Evolutionary conservation across 2,888 invertebrate genomes (phyloP), one percentile per base, ranked within the genome.

Genomic region (Hirtodrosophila confusa): DNA sequence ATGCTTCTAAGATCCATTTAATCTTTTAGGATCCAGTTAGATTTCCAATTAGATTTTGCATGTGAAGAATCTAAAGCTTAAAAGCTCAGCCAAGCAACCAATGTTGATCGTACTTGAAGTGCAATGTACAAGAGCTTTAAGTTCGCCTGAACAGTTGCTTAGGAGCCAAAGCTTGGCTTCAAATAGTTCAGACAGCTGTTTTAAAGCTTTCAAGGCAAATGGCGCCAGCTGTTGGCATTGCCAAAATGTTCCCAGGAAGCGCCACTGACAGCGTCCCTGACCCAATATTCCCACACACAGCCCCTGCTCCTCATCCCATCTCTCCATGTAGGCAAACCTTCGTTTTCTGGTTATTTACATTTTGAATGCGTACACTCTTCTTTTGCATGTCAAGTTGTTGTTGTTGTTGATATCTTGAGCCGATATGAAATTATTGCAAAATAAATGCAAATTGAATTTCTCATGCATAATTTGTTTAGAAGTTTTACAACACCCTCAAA

Each of bases 391-490:
- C 61, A 55, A 69, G 48, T 43, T 64, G 40, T 49, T 62, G 37
- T 66, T 69, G 47, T 49, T 69, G 57, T 27, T 68, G 67, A 73
- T 69, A 60, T 80, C 69, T 64, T 71, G 77, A 77, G 71, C 66
- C 70, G 78, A 84, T 80, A 86, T 85, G 68, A 86, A 83, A 86
- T 86, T 87, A 86, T 86, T 87, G 87, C 79, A 74, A 87, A 86
- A 86, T 85, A 82, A 86, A 86, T 87, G 86, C 84, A 86, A 86
- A 86, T 86, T 83, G 83, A 86, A 87, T 86, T 87, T 78, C 79
- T 79, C 80, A 87, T 83, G 87, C 86, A 87, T 85, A 86, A 83
- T 87, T 87, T 87, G 85, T 77, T 76, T 76, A 74, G 64, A 79
- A 80, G 70, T 85, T 82, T 75, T 68, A 68, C 77, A 55, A 69